Evolutionary conservation across 2,113 vertebrate genomes (phyloP).

Genomic region (Leuciscus idus): DNA sequence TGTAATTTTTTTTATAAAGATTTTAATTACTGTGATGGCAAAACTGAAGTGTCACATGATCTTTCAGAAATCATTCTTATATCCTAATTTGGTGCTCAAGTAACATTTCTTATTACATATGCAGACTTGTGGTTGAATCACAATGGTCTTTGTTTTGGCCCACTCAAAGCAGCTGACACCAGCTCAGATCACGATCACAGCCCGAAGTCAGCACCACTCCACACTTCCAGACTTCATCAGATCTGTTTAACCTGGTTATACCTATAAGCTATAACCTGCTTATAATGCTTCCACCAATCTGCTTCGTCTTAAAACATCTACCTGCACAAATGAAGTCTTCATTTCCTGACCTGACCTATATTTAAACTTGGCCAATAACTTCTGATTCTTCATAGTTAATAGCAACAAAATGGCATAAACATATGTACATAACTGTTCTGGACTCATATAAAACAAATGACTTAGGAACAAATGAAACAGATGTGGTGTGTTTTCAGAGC

Average conservation of each 20-base stretch:
- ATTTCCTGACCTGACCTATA: background rate
- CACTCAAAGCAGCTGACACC: conserved; percentile 29
- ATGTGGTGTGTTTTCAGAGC: background rate
- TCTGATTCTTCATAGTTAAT: background rate
- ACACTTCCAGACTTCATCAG: conserved; percentile 1
- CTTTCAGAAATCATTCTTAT: background rate
- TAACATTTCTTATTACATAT: background rate
- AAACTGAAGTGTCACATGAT: background rate
- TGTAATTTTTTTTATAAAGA: too few species aligned
- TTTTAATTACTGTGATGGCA: background rate
- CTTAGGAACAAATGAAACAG: background rate
- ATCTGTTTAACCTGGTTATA: too few species aligned
- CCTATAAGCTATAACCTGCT: too few species aligned
- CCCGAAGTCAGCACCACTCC: background rate
- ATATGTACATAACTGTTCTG: background rate
- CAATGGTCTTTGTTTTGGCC: conserved; percentile 39
- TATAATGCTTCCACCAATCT: background rate
- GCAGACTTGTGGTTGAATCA: background rate
- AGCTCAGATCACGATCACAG: conserved; percentile 15
- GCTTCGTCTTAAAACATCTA: background rate
- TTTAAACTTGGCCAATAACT: background rate
- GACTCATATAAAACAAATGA: conserved; percentile 16
- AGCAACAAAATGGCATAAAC: background rate
- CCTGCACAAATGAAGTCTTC: background rate
- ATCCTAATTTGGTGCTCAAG: background rate